Evolutionary conservation across 2,888 invertebrate species (phyloP).

Genomic region (Heteromurus nitidus): DNA sequence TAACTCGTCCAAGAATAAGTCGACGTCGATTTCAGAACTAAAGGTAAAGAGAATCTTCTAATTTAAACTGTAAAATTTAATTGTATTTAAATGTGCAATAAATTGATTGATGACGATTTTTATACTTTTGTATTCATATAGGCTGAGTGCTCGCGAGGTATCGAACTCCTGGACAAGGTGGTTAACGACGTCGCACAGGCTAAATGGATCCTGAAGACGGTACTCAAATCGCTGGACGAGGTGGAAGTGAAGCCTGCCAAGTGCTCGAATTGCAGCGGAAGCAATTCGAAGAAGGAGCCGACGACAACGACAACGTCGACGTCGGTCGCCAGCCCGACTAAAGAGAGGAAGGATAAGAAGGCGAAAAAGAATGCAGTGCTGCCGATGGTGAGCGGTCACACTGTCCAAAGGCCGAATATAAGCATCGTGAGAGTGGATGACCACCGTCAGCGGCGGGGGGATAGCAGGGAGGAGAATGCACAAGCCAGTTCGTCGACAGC

Average conservation of each 20-base stretch:
- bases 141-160: conserved; percentile 27
- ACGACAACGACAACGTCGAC: neutral
- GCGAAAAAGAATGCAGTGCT: conserved; percentile 38
- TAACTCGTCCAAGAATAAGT: too few species aligned
- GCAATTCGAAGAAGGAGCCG: neutral
- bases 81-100: too few species aligned
- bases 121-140: conserved; percentile 7
- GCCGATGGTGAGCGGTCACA: conserved; percentile 37
- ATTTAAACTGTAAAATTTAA: too few species aligned
- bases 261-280: conserved; percentile 3
- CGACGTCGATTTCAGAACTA: too few species aligned
- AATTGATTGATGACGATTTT: too few species aligned
- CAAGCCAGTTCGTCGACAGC: neutral
- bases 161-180: conserved; percentile 32
- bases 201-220: conserved; percentile 40
- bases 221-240: neutral
- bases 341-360: conserved; percentile 31
- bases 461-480: neutral
- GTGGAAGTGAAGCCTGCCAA: conserved; percentile 4
- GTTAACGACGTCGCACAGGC: conserved; percentile 39
- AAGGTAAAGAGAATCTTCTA: too few species aligned
- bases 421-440: conserved; percentile 30
- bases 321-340: neutral
- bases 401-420: conserved; percentile 30
- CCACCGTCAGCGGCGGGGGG: neutral